These are phyloP conservation scores for Listronotus bonariensis DNA, from an alignment of 1,140 invertebrate species.

Conservation along the genomic window DNA sequence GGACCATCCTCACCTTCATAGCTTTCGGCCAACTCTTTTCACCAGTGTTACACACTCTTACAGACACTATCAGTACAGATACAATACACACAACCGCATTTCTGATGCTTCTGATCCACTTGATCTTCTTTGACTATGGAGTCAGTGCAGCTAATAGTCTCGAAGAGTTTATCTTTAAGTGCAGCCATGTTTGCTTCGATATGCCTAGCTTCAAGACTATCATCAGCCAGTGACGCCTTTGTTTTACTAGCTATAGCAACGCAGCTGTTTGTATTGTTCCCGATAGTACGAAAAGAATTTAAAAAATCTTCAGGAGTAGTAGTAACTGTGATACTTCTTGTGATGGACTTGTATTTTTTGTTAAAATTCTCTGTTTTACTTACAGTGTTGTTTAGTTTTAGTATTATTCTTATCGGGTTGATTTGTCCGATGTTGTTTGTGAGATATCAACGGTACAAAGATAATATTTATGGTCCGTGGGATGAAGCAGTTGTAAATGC, in stretches of 20 bases:
- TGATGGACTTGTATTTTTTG: conserved; percentile 61
- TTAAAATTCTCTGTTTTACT: conserved; percentile 63
- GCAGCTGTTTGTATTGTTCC: conserved; percentile 86
- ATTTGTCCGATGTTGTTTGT: conserved; percentile 80
- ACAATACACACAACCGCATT: conserved; percentile 92
- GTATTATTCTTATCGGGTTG: conserved; percentile 69
- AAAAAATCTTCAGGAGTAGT: conserved; percentile 53
- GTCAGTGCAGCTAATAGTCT: conserved; percentile 78
- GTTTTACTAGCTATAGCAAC: conserved; percentile 84
- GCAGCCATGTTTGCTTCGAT: conserved; percentile 92
- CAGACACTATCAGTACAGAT: conserved; percentile 94
- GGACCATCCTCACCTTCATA: conserved; percentile 77
- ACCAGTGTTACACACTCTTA: conserved; percentile 91
- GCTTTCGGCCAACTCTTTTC: conserved; percentile 85
- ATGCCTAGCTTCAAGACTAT: conserved; percentile 89
- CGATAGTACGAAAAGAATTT: conserved; percentile 72
- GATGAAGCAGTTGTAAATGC: conserved; percentile 83
- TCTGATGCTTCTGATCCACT: conserved; percentile 84
- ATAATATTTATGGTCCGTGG: conserved; percentile 95
- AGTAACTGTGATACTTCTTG: conserved; percentile 51
- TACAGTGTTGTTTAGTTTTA: conserved; percentile 64
- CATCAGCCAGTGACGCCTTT: conserved; percentile 84
- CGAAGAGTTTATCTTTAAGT: conserved; percentile 84
- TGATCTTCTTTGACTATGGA: conserved; percentile 92
- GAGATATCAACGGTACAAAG: conserved; percentile 81